Base-by-base conservation (phyloP, 2,888 invertebrate species). In the Drosophila suboccidentalis region DNA sequence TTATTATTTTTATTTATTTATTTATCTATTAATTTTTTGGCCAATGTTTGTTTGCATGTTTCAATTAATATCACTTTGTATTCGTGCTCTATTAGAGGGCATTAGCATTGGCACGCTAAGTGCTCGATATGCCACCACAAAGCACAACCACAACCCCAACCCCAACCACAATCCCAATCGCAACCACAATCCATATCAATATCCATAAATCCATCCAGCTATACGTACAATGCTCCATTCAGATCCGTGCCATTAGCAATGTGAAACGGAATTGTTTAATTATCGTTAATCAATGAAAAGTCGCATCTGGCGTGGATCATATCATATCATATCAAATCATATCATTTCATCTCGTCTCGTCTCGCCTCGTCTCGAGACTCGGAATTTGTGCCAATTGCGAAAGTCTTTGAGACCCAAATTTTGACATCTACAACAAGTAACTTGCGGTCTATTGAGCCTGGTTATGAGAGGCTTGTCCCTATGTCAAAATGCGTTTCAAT, bases 21-120 rank as follows among this genome's bases (percentile, higher is more conserved):
- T 55, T 59, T 67, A 71, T 71, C 41, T 41, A 66, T 55, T 46
- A n/a, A 44, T 41, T 71, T 71, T 58, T 58, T 38, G 58, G 19
- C 54, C 44, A 58, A 22, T 71, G 72, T 78, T 80, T 75, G 83
- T 78, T 80, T 73, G 83, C 83, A 70, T 82, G 83, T 82, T 84
- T 82, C 84, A 83, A 83, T 83, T 86, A 86, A 86, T 81, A 79
- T 68, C 69, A 61, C 67, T 68, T 71, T 71, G 65, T 69, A 53
- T 72, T 67, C 61, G 67, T 76, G 66, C 72, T 76, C 67, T 77
- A 82, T 82, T 82, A 82, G 77, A 75, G 74, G 69, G 74, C 81
- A 83, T 83, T 83, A 86, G 76, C 87, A 68, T 47, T 66, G 26
- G 22, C 41, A 43, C 67, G 83, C 77, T 86, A 83, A 83, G 78